phyloP scores from a whole-genome alignment of 35 echinoderm and acorn worm species.

The Anneissia japonica region DNA sequence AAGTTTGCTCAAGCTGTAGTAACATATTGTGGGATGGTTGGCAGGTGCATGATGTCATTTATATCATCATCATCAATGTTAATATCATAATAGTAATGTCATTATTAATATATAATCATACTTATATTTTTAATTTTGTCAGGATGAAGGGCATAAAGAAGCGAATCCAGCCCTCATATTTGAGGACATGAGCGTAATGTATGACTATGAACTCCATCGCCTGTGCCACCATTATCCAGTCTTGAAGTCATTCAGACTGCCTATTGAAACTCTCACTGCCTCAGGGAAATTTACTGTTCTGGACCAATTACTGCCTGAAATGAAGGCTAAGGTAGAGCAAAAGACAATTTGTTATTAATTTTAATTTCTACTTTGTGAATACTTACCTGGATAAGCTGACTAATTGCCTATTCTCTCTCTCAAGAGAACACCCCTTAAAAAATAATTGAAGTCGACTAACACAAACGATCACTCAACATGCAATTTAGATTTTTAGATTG shows the following conservation, averaged over 20 bases:
- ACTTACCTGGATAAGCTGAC: background rate
- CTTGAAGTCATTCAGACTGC: constrained; percentile 41
- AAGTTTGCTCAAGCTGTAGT: too few species aligned
- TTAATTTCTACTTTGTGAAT: too few species aligned
- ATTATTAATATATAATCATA: too few species aligned
- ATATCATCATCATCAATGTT: too few species aligned
- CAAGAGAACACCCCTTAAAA: too few species aligned
- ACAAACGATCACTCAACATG: too few species aligned
- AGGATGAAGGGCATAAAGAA: constrained; percentile 90
- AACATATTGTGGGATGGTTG: too few species aligned
- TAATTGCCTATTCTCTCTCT: background rate
- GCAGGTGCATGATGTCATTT: too few species aligned
- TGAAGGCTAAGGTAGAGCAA: constrained; percentile 61
- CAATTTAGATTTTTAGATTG: too few species aligned
- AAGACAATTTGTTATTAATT: too few species aligned
- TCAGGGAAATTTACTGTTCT: constrained; percentile 82
- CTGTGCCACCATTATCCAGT: constrained; percentile 54
- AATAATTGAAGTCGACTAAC: too few species aligned
- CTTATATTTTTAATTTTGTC: background rate
- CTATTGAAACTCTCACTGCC: constrained; percentile 25
- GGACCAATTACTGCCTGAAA: constrained; percentile 61
- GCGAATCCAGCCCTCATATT: constrained; percentile 64
- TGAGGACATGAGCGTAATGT: constrained; percentile 96
- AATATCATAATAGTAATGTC: too few species aligned
- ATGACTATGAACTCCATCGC: constrained; percentile 77